Evolutionary conservation across 2,113 vertebrate genomes (phyloP).

Genomic region (Globicephala melas): DNA sequence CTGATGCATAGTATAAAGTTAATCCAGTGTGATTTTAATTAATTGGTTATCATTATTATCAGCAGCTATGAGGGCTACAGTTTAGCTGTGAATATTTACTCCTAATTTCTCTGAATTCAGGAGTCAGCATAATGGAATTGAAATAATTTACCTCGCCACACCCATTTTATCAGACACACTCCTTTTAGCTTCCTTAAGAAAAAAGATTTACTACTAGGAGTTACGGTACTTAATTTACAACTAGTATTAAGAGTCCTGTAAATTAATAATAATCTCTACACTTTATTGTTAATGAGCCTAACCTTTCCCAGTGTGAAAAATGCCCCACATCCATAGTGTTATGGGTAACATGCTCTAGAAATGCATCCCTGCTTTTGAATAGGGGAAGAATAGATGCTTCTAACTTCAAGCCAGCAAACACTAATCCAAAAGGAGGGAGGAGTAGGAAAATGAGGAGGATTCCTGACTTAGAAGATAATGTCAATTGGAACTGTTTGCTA

Average conservation of each 20-base stretch:
- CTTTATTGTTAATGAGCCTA: not conserved
- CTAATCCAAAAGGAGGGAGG: not conserved
- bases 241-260: not conserved
- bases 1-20: not conserved
- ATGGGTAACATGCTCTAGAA: not conserved
- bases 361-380: not conserved
- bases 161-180: not conserved
- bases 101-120: not conserved
- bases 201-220: not conserved
- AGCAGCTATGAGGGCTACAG: not conserved
- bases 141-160: not conserved
- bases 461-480: not conserved
- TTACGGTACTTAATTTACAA: not conserved
- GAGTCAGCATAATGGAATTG: not conserved
- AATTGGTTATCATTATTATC: not conserved
- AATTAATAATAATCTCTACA: not conserved
- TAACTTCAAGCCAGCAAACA: not conserved
- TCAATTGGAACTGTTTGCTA: not conserved
- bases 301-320: not conserved
- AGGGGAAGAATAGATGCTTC: not conserved
- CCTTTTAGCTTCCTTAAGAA: not conserved
- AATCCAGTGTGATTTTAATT: not conserved
- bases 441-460: not conserved
- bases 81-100: not conserved
- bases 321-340: not conserved